Conservation (phyloP, 2,888 invertebrate genomes). For the Thelaira solivaga region DNA sequence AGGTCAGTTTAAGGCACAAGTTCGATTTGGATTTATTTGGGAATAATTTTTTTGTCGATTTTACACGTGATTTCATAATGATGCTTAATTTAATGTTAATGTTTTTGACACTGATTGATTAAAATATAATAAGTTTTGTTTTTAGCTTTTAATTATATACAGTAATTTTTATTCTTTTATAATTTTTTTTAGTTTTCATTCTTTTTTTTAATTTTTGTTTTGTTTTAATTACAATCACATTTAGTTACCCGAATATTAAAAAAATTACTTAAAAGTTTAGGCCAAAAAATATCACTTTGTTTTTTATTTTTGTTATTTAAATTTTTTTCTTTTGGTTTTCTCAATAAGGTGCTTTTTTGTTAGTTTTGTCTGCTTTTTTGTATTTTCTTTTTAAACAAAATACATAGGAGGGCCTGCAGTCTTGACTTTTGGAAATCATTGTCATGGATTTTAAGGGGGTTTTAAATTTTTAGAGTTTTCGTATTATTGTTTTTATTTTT, state of each 20-base stretch:
- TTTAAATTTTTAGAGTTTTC: neutral
- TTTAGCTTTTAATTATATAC: conserved; percentile 12
- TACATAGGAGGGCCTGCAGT: conserved; percentile 21
- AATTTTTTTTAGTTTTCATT: conserved; percentile 25
- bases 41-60: conserved; percentile 22
- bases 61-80: conserved; percentile 10
- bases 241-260: conserved; percentile 45
- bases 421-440: conserved; percentile 17
- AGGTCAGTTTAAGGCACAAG: conserved; percentile 73
- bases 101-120: neutral
- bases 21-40: conserved; percentile 64
- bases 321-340: too few species aligned
- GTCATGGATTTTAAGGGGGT: neutral
- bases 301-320: conserved; percentile 20
- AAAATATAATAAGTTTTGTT: neutral
- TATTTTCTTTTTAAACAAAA: conserved; percentile 48
- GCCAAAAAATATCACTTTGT: conserved; percentile 60
- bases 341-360: too few species aligned
- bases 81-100: neutral
- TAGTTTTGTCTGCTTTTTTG: conserved; percentile 50
- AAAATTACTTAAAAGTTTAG: conserved; percentile 28
- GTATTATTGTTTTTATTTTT: neutral
- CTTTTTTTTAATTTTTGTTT: conserved; percentile 32
- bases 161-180: neutral
- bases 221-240: conserved; percentile 50